Percentiles rank a stretch among this genome's conserved stretches.
phyloP scores from a whole-genome alignment of 2,797 vertebrate species.

The Eidolon dupreanum region DNA sequence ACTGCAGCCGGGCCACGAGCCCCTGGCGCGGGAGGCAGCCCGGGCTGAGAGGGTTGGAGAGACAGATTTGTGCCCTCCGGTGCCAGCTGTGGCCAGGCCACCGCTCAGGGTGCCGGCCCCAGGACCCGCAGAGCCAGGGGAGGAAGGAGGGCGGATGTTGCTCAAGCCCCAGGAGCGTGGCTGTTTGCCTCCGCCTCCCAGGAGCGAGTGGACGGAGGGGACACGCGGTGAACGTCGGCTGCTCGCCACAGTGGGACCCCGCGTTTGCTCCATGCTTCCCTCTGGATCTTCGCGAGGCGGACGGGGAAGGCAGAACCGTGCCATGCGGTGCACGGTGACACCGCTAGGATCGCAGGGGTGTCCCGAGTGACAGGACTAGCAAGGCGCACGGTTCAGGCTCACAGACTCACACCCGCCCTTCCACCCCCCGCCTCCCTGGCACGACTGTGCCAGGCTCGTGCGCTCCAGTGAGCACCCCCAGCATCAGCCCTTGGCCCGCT shows the following conservation, averaged over 20 bases:
- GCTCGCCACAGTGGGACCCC: background rate
- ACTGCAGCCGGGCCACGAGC: slow-evolving; percentile 56
- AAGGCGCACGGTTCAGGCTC: background rate
- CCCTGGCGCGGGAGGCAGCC: background rate
- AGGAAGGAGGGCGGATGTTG: background rate
- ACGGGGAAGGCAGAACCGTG: background rate
- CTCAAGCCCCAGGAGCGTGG: background rate
- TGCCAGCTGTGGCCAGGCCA: background rate
- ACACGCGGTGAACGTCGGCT: background rate
- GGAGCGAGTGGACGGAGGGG: background rate
- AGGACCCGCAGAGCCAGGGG: background rate
- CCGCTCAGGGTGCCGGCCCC: background rate
- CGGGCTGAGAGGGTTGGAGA: background rate
- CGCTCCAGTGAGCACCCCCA: background rate
- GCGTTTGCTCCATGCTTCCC: background rate
- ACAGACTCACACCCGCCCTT: accelerated
- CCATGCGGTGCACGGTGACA: background rate
- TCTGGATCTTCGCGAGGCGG: background rate
- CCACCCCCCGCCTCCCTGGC: background rate
- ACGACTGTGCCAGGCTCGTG: background rate
- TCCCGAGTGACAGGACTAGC: background rate
- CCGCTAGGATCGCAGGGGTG: background rate
- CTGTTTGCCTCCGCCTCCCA: background rate
- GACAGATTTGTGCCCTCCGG: background rate
- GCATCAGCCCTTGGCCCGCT: slow-evolving; percentile 30